Base-by-base conservation (phyloP, 2,113 vertebrate genomes). In the Tragelaphus buxtoni region DNA sequence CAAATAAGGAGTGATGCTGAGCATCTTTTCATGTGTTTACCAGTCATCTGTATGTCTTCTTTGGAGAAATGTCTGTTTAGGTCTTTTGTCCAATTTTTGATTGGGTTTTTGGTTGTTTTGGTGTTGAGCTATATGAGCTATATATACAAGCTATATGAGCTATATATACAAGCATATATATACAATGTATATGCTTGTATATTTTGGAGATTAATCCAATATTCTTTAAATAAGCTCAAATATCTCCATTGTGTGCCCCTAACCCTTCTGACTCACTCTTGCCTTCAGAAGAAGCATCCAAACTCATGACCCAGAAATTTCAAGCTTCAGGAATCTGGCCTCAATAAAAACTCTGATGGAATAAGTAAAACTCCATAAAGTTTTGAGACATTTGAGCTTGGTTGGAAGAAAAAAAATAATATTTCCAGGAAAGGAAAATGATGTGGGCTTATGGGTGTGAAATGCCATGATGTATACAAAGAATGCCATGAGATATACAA, bases 341-440 rank as follows among this genome's bases (percentile, higher is more conserved):
- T 91, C 42, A 24, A 32, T 92, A 90, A 80, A 49, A 96, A 96
- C 84, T 80, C 26, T 81, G 49, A 60, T 42, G 53, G 55, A 83
- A 42, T 91, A 90, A 95, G 63, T 81, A 91, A 83, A 93, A 72
- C 30, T 28, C 74, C 6, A 63, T 26, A 47, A 45, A 85, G 26
- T 81, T 76, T 82, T 26, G 74, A 95, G 39, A 96, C 11, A 79
- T 77, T 77, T 90, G 35, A 88, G 63, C 56, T 93, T 86, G n/a
- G 79, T 12, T 95, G 22, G 18, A 63, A 26, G 35, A 91, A 96
- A 94, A 94, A 92, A 39, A 81, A 65, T 76, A 94, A 26, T 11
- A 39, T 90, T 92, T 95, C 9, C n/a, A 88, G 49, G 49, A 90
- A 74, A 39, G 53, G 26, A 88, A 93, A 95, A 77, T 32, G n/a